Evolutionary conservation across 2,113 vertebrate genomes (phyloP).

Genomic region (Pygoscelis adeliae): DNA sequence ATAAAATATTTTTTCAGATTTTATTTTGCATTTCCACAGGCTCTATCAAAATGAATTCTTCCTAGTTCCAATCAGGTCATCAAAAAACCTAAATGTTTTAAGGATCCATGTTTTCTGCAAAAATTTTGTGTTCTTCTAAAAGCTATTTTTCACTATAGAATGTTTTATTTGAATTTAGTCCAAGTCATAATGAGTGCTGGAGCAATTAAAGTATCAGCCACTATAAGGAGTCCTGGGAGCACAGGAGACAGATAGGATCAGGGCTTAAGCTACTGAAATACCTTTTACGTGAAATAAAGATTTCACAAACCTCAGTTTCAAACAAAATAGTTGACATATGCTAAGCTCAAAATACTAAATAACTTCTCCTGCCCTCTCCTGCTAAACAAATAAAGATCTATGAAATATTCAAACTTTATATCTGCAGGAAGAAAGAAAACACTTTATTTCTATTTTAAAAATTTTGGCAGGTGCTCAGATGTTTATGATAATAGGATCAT

Average conservation of each 20-base stretch:
- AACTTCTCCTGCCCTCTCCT: neutral
- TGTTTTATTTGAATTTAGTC: constrained; percentile 22
- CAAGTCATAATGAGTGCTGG: constrained; percentile 26
- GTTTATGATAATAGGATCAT: constrained; percentile 9
- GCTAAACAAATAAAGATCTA: constrained; percentile 14
- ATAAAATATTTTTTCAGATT: neutral
- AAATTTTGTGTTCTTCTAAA: neutral
- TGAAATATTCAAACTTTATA: constrained; percentile 38
- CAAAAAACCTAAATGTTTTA: neutral
- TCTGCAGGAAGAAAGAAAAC: constrained; percentile 35
- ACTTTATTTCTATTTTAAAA: neutral
- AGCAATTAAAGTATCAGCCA: constrained; percentile 48
- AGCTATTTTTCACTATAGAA: neutral
- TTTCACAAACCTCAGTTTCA: neutral
- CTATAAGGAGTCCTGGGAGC: constrained; percentile 11
- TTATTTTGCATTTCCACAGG: neutral
- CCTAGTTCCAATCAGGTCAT: neutral
- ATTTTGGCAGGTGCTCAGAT: constrained; percentile 11
- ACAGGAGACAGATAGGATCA: constrained; percentile 48
- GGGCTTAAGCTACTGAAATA: constrained; percentile 46
- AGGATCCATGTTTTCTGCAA: neutral
- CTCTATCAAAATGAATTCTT: neutral
- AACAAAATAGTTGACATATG: constrained; percentile 31
- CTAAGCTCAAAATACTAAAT: constrained; percentile 18
- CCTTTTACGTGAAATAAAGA: constrained; percentile 42